Base-by-base conservation (phyloP, 2,797 vertebrate species). In the Arremon aurantiirostris region DNA sequence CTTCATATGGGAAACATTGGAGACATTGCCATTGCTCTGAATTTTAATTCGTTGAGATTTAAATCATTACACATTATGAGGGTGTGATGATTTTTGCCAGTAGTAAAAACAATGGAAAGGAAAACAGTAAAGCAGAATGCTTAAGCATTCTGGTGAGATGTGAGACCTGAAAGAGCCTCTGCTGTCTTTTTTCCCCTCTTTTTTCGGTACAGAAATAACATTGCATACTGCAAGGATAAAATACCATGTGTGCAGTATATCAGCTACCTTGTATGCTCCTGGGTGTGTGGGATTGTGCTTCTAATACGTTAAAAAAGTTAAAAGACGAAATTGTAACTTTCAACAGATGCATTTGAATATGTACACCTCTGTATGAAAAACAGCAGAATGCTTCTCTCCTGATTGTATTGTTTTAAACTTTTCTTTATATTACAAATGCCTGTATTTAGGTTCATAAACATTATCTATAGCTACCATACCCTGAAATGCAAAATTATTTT, bases 391-490 rank as follows among this genome's bases (percentile, higher is more conserved):
- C 92, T 90, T 56, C 87, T 97, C 82, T 97, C 95, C 94, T 83
- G 79, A 96, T 82, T 97, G 96, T 97, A 97, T 97, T 93, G 80
- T 98, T 98, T 96, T 83, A 95, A 97, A 98, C 94, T 97, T 78
- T 53, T 44, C 41, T 65, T 78, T 92, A 96, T 97, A 95, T 97
- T 95, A 93, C 95, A 97, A 96, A 94, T 86, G 91, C 95, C 82
- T 91, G 93, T 97, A 97, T 95, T 93, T 97, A 97, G 92, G 93
- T 97, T 97, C 94, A 92, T 97, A 97, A 98, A 97, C 97, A 76
- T 97, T 97, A 97, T 97, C 96, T 97, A 92, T 98, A 94, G 91
- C 93, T 98, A 96, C 96, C 97, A 95, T 97, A 97, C 95, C 94
- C 97, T 97, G 95, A 97, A 97, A 95, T 97, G 95, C 95, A 97